Conservation (phyloP, 1,140 invertebrate species). For the Mya arenaria region DNA sequence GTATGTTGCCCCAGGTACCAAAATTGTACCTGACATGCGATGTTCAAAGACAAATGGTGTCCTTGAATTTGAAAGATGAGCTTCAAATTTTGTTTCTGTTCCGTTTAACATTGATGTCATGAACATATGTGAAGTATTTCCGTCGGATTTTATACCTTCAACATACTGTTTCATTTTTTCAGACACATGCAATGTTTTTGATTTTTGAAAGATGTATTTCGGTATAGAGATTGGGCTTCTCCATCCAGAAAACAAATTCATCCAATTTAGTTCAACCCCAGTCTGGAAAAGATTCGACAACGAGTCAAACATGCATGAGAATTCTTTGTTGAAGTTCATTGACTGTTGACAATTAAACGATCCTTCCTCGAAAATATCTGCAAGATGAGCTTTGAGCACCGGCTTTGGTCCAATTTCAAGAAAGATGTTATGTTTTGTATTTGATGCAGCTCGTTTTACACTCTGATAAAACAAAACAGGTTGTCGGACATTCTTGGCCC, state of each 20-base stretch:
- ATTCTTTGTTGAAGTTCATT: slow-evolving; percentile 14
- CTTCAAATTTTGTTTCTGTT: background rate
- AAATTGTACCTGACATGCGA: background rate
- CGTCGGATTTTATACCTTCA: background rate
- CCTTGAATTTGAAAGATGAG: background rate
- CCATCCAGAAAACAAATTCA: slow-evolving; percentile 1
- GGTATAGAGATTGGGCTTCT: background rate
- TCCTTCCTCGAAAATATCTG: no score
- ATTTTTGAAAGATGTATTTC: background rate
- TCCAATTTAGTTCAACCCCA: slow-evolving; percentile 51
- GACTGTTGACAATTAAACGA: slow-evolving; percentile 7
- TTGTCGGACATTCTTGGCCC: no score
- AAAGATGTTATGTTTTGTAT: no score
- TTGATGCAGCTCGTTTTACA: no score
- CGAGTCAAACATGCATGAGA: slow-evolving; percentile 12
- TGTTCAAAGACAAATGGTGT: slow-evolving; percentile 46
- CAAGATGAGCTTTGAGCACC: no score
- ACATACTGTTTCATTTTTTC: background rate
- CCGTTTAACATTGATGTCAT: background rate
- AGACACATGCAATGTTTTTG: background rate
- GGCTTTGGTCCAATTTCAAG: no score
- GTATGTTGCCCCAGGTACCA: slow-evolving; percentile 40
- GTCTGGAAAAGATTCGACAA: slow-evolving; percentile 39
- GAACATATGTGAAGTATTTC: background rate
- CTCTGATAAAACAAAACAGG: no score